phyloP scores from a whole-genome alignment of 2,113 vertebrate genomes.

The Rallus limicola region DNA sequence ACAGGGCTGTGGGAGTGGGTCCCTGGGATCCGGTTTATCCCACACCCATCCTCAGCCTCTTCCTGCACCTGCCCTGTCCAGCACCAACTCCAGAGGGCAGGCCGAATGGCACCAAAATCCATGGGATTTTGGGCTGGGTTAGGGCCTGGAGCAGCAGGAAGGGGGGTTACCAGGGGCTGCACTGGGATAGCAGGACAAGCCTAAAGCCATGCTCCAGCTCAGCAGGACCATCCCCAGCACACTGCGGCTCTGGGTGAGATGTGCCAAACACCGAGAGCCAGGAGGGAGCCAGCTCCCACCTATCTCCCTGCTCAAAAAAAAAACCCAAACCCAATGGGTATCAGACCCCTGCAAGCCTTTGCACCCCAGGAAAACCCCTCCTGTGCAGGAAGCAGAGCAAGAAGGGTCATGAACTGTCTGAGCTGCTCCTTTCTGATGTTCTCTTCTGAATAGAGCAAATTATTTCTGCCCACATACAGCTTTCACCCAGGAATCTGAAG shows the following conservation, averaged over 20 bases:
- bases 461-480: conserved; percentile 20
- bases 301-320: background rate
- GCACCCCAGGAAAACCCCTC: background rate
- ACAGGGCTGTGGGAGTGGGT: background rate
- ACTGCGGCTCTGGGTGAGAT: background rate
- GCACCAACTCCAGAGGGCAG: background rate
- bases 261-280: background rate
- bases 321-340: no score
- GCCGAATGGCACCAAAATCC: background rate
- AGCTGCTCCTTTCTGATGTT: background rate
- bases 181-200: background rate
- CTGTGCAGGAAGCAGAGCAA: accelerated
- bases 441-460: background rate
- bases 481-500: conserved; percentile 7
- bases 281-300: background rate
- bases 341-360: background rate
- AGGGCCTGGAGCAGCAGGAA: background rate
- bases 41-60: background rate
- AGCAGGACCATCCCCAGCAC: background rate
- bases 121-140: background rate
- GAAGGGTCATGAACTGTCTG: background rate
- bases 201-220: background rate
- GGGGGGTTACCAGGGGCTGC: accelerated
- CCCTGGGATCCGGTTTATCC: background rate
- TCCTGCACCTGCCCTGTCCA: no score